Evolutionary conservation across 92 coral and sea anemone genomes (phyloP), one percentile per base, ranked within the genome.

Genomic region (Heteractis magnifica): DNA sequence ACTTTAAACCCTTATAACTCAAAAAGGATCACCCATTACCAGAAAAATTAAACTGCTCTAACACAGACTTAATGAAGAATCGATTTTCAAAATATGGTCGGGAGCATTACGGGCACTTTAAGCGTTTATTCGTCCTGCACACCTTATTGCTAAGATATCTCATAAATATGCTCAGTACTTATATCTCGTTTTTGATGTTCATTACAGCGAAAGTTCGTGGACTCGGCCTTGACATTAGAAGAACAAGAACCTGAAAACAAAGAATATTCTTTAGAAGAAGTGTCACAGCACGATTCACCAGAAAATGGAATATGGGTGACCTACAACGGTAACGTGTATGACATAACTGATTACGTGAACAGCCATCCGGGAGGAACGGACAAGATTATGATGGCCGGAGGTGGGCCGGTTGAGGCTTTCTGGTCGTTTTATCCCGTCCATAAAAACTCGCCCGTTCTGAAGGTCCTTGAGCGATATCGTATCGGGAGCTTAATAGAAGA

Each of bases 271-370:
- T 10, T 65, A 15, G 90, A 91, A 34, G 90, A 88, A 80, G 92
- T 91, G 20, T 88, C 90, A 3, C 49, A 79, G 34, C 94, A 91
- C 80, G 86, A 85, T 49, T 79, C 84, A 11, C 79, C 56, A 4
- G 88, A 88, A 13, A 73, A 51, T 9, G 90, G 94, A 50, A 86
- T 91, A 71, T 91, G 94, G 94, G 90, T 91, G 59, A 83, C 94
- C 0, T 91, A 79, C 85, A 77, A 88, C 16, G 92, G 88, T 23
- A 77, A 72, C 4, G 94, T 91, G 13, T 91, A 91, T 18, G 92
- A 91, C 87, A 85, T 91, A 68, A 91, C 94, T 56, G 94, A 91
- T 76, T 91, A 85, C 53, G 82, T 91, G 5, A 79, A 68, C 4
- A 75, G 68, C 14, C 94, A 91, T 76, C 94, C 94, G 0, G 94